phyloP scores from a whole-genome alignment of 2,888 invertebrate species.

The Raillietiella orientalis region DNA sequence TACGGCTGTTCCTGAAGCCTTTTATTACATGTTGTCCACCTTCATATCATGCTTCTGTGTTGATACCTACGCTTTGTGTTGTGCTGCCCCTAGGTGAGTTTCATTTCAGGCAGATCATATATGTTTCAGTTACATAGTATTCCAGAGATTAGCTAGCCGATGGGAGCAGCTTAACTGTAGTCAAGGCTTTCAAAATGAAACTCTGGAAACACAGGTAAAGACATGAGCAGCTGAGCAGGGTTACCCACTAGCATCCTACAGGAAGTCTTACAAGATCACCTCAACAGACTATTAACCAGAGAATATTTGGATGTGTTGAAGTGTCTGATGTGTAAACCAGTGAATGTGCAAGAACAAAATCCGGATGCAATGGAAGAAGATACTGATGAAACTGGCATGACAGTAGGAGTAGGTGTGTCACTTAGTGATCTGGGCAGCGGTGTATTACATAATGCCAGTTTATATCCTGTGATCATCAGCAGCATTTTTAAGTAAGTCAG shows the following conservation, averaged over 20 bases:
- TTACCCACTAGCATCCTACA: slow-evolving; percentile 7
- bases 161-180: too few relatives aligned
- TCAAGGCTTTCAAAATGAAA: too few relatives aligned
- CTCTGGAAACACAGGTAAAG: too few relatives aligned
- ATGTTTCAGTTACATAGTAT: too few relatives aligned
- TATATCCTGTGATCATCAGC: too few relatives aligned
- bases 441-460: too few relatives aligned
- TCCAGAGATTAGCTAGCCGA: too few relatives aligned
- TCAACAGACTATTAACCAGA: slow-evolving; percentile 49
- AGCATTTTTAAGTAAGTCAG: too few relatives aligned
- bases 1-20: slow-evolving; percentile 51
- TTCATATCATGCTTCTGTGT: slow-evolving; percentile 34
- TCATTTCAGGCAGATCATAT: too few relatives aligned
- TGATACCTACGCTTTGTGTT: slow-evolving; percentile 51
- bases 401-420: slow-evolving; percentile 6
- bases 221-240: too few relatives aligned
- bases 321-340: slow-evolving; percentile 3
- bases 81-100: too few relatives aligned
- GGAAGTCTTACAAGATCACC: slow-evolving; percentile 51
- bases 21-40: slow-evolving; percentile 58
- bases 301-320: slow-evolving; percentile 54
- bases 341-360: slow-evolving; percentile 1
- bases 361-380: slow-evolving; percentile 21
- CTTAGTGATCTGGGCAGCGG: too few relatives aligned
- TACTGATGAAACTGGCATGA: slow-evolving; percentile 6